A percentile compares a stretch with the other conserved stretches of the same genome.
These are phyloP conservation scores for Coremacera marginata DNA, from an alignment of 2,888 invertebrate genomes.

Conservation along the genomic window DNA sequence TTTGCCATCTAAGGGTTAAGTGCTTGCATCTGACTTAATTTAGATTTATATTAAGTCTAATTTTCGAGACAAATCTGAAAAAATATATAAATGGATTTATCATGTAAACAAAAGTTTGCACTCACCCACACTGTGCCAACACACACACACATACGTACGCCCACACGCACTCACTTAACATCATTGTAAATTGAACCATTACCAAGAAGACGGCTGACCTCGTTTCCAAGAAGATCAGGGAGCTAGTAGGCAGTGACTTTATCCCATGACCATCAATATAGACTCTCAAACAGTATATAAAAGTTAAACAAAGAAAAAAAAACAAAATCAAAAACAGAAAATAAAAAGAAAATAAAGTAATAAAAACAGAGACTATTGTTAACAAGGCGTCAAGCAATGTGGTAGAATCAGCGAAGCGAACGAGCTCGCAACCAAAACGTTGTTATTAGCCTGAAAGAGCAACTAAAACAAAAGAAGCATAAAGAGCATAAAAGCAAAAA, in stretches of 20 bases:
- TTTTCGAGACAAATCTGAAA: neutral
- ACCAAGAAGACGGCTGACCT: neutral
- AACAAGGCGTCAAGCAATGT: no score
- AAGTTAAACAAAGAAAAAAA: neutral
- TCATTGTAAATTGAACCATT: constrained; percentile 25
- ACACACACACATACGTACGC: constrained; percentile 6
- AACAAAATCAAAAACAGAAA: neutral
- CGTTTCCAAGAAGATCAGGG: neutral
- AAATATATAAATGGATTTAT: constrained; percentile 30
- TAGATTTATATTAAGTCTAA: no score
- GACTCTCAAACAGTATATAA: neutral
- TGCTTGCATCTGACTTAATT: no score
- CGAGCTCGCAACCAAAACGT: neutral
- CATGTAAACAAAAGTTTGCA: constrained; percentile 26
- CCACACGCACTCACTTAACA: neutral
- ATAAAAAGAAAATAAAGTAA: no score
- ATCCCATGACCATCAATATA: neutral
- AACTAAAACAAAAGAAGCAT: neutral
- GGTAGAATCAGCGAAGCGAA: neutral
- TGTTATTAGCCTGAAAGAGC: neutral
- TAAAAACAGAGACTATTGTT: no score
- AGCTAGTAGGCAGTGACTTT: neutral
- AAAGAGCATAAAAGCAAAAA: neutral
- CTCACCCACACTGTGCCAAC: constrained; percentile 8
- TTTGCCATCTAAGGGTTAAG: no score